A percentile compares a stretch with the other conserved stretches of the same genome.
phyloP scores from a whole-genome alignment of 2,797 vertebrate species.

The Sphenodon punctatus region DNA sequence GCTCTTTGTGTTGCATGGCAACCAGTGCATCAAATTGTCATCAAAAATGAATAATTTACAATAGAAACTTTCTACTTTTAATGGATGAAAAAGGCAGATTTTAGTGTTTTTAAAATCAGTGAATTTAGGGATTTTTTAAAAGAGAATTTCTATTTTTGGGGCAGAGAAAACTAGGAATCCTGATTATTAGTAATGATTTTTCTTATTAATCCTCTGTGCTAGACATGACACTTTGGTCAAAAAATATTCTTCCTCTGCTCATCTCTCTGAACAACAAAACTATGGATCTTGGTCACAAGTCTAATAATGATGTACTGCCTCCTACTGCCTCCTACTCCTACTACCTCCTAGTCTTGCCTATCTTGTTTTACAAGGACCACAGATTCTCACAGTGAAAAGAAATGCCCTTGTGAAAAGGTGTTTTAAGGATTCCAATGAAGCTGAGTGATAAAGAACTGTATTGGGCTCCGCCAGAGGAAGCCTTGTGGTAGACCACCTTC shows the following conservation, averaged over 20 bases:
- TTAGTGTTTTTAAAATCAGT: no score
- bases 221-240: not conserved
- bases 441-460: constrained; percentile 1
- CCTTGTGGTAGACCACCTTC: not conserved
- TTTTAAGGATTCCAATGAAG: constrained; percentile 14
- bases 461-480: not conserved
- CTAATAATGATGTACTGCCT: no score
- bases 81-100: no score
- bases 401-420: not conserved
- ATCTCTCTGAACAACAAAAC: not conserved
- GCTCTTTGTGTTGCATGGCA: no score
- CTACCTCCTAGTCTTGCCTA: no score
- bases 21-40: no score
- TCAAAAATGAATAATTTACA: no score
- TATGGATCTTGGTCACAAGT: constrained; percentile 4
- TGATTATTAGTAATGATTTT: not conserved
- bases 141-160: no score
- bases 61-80: no score
- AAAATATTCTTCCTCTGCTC: constrained; percentile 3
- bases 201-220: not conserved
- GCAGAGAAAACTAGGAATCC: no score
- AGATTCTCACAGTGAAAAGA: not conserved
- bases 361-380: not conserved
- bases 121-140: no score
- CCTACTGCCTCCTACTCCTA: no score